Conservation (phyloP, 2,888 invertebrate genomes). For the Tetramorium bicarinatum region DNA sequence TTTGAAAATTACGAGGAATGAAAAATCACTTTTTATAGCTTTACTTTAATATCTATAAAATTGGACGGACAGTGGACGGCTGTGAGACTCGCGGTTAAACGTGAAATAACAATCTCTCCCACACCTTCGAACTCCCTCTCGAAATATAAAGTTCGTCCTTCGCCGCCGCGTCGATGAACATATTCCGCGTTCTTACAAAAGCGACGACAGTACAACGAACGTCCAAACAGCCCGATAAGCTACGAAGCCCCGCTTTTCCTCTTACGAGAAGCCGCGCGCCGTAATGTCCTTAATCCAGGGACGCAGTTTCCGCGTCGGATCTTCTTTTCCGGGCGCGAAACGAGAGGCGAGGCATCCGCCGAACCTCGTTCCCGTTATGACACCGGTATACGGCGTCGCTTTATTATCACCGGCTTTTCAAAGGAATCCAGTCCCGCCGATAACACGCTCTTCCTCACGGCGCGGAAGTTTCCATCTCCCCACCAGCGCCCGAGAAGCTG, state of each 20-base stretch:
- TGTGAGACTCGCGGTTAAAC: neutral
- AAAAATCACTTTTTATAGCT: neutral
- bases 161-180: neutral
- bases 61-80: neutral
- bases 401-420: slow-evolving; percentile 76
- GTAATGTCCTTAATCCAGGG: slow-evolving; percentile 72
- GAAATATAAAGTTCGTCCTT: neutral
- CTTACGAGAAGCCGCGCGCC: slow-evolving; percentile 53
- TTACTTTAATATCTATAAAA: neutral
- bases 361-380: slow-evolving; percentile 70
- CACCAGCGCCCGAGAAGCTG: slow-evolving; percentile 8
- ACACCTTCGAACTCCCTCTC: neutral
- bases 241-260: slow-evolving; percentile 57
- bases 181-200: slow-evolving; percentile 21
- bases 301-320: slow-evolving; percentile 63
- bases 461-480: slow-evolving; percentile 54
- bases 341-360: slow-evolving; percentile 61
- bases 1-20: neutral
- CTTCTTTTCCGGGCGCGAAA: slow-evolving; percentile 63
- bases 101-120: neutral
- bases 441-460: slow-evolving; percentile 61
- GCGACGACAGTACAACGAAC: slow-evolving; percentile 63
- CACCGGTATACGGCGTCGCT: slow-evolving; percentile 67
- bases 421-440: slow-evolving; percentile 72
- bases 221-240: slow-evolving; percentile 69